A percentile compares a stretch with the other conserved stretches of the same genome.
These are phyloP conservation scores for Parambassis ranga DNA, from an alignment of 2,797 vertebrate genomes.

Conservation along the genomic window DNA sequence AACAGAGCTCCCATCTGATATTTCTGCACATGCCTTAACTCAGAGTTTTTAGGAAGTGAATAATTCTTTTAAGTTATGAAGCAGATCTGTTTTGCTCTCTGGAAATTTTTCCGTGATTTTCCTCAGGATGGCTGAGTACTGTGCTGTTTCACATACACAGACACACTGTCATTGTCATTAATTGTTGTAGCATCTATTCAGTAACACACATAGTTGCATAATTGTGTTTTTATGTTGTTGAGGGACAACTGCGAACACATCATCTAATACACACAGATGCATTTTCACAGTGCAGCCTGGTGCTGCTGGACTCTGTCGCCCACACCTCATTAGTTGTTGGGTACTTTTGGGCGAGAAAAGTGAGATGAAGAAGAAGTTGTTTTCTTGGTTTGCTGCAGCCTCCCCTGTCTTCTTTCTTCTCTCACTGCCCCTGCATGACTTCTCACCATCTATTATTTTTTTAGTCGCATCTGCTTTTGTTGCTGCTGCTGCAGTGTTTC, in stretches of 20 bases:
- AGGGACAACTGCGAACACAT: too few species aligned
- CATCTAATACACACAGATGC: not conserved
- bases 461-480: slow-evolving; percentile 7
- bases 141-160: slow-evolving; percentile 40
- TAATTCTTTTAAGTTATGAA: slow-evolving; percentile 1
- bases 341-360: slow-evolving; percentile 35
- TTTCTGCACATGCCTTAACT: not conserved
- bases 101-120: slow-evolving; percentile 69
- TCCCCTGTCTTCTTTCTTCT: slow-evolving; percentile 4
- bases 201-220: slow-evolving; percentile 15
- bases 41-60: not conserved
- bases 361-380: slow-evolving; percentile 10
- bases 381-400: slow-evolving; percentile 34
- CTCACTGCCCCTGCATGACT: slow-evolving; percentile 31
- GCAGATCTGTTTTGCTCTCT: not conserved
- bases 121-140: too few species aligned
- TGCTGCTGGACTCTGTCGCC: slow-evolving; percentile 14
- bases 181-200: slow-evolving; percentile 56
- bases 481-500: slow-evolving; percentile 23
- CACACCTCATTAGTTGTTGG: slow-evolving; percentile 48
- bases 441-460: slow-evolving; percentile 41
- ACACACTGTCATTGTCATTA: slow-evolving; percentile 48
- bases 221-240: slow-evolving; percentile 41
- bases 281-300: not conserved
- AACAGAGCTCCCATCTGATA: not conserved